Percentiles rank a stretch among this genome's conserved stretches.
phyloP scores from a whole-genome alignment of 2,113 vertebrate genomes.

The Entosphenus tridentatus region DNA sequence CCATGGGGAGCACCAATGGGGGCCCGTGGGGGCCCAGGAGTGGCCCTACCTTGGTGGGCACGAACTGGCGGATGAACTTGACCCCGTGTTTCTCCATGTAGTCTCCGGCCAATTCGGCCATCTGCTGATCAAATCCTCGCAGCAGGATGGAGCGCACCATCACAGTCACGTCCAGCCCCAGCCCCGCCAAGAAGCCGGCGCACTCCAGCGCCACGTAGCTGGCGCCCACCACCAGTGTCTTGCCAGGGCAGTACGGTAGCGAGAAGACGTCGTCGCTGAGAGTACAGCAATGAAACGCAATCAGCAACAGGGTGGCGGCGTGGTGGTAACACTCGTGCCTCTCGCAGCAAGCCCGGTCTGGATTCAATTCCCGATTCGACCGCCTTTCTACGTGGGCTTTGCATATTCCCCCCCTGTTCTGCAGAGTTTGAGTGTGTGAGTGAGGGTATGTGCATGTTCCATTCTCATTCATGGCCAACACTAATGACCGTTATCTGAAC shows the following conservation, averaged over 20 bases:
- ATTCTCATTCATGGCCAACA: neutral
- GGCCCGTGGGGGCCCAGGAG: too few relatives aligned
- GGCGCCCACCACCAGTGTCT: constrained; percentile 66
- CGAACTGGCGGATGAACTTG: constrained; percentile 52
- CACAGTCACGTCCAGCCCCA: constrained; percentile 64
- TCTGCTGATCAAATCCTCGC: constrained; percentile 78
- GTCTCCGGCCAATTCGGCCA: constrained; percentile 55
- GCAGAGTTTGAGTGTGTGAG: constrained; percentile 1
- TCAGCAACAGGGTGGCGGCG: too few relatives aligned
- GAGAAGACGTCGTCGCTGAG: constrained; percentile 81
- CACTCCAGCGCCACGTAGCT: constrained; percentile 84
- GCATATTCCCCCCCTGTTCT: neutral
- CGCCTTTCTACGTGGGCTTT: neutral
- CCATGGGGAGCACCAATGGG: too few relatives aligned
- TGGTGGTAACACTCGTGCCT: too few relatives aligned
- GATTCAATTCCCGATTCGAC: too few relatives aligned
- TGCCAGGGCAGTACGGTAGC: constrained; percentile 62
- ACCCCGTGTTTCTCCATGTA: constrained; percentile 59
- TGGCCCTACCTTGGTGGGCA: constrained; percentile 39
- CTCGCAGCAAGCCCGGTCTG: too few relatives aligned
- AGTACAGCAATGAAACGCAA: neutral
- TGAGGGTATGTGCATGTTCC: neutral
- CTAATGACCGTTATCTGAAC: neutral
- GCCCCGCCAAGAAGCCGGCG: constrained; percentile 64
- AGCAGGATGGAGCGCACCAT: constrained; percentile 85